Percentiles rank a stretch among this genome's conserved stretches.
Evolutionary conservation across 2,888 invertebrate species (phyloP).

Genomic region (Orthonevra nobilis): DNA sequence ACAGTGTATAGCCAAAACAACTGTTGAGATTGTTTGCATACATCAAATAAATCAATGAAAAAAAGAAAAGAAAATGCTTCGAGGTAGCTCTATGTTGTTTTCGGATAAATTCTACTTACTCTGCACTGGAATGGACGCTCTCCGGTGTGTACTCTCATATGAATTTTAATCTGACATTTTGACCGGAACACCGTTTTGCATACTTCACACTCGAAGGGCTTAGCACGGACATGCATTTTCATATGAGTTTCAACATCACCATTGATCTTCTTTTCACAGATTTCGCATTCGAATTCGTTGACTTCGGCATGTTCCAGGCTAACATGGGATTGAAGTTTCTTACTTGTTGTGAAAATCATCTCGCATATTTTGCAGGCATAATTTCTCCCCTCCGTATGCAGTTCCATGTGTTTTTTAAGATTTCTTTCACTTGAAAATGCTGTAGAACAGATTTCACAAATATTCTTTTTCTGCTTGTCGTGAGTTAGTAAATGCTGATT

Average conservation of each 20-base stretch:
- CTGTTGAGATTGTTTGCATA: no score
- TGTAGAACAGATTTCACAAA: slow-evolving; percentile 86
- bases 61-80: no score
- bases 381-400: slow-evolving; percentile 88
- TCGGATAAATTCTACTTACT: no score
- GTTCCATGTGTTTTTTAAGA: slow-evolving; percentile 84
- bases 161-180: slow-evolving; percentile 91
- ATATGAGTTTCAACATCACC: slow-evolving; percentile 89
- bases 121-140: slow-evolving; percentile 91
- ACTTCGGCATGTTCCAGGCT: slow-evolving; percentile 88
- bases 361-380: slow-evolving; percentile 90
- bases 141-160: slow-evolving; percentile 91
- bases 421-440: slow-evolving; percentile 86
- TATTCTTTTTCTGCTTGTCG: slow-evolving; percentile 83
- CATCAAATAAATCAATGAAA: no score
- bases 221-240: slow-evolving; percentile 87
- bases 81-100: no score
- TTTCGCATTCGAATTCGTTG: slow-evolving; percentile 88
- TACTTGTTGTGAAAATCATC: slow-evolving; percentile 87
- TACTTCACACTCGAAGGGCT: slow-evolving; percentile 88
- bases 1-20: no score
- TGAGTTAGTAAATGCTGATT: slow-evolving; percentile 89
- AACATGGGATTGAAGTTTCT: slow-evolving; percentile 87
- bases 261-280: slow-evolving; percentile 90
- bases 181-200: slow-evolving; percentile 91